Base-by-base conservation (phyloP, 2,113 vertebrate species). In the Onychostoma macrolepis region DNA sequence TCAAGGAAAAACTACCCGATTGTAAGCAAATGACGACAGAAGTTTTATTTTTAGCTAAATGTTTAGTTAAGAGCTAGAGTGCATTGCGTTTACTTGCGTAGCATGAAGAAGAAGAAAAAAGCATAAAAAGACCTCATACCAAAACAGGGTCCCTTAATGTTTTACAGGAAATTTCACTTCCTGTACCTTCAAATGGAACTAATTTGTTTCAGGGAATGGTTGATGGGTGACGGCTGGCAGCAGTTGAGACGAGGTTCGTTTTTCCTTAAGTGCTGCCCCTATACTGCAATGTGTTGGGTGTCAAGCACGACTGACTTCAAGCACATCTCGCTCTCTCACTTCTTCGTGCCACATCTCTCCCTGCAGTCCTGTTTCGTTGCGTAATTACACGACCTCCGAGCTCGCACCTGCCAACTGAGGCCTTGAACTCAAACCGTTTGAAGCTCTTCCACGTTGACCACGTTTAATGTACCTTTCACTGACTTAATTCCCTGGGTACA, bases 131-230 rank as follows among this genome's bases (percentile, higher is more conserved):
- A 86, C 43, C 63, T 28, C 41, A 28, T 33, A 4, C 50, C 50
- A 45, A 72, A 72, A 15, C 0, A n/a, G 1, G 58, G n/a, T 65
- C 28, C 75, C 43, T 38, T 41, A 85, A 63, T 67, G 30, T 79
- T 78, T 67, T 21, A 45, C 78, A 26, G 67, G 86, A 85, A 85
- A 75, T 76, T 74, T 85, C 53, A 75, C 43, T 77, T 88, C 87
- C 84, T 86, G 80, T 56, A 24, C 85, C 48, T 84, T 84, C 61
- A 71, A 69, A 58, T 79, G 61, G 41, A 77, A 67, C 63, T 56
- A 56, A 58, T 71, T 75, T 87, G 74, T 30, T 50, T 78, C n/a
- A 13, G 85, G 28, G 76, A 69, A 53, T 50, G 30, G 61, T 84
- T 53, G 28, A 15, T 21, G 21, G 69, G 21, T 58, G 33, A 26